phyloP scores from a whole-genome alignment of 2,888 invertebrate genomes.

The Amorpha juglandis region DNA sequence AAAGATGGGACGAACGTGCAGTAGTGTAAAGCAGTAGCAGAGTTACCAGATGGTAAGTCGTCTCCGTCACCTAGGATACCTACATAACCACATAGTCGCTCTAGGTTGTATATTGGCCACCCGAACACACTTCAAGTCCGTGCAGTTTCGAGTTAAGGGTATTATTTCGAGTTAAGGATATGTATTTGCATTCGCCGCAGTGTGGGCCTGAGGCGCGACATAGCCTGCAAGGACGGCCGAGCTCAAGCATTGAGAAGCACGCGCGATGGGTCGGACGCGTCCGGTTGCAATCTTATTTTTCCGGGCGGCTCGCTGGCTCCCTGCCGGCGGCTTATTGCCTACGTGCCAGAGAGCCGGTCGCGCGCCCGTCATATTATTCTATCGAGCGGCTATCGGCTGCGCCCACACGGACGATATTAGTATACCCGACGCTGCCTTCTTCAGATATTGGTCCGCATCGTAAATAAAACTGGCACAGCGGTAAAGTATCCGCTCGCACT shows the following conservation, averaged over 20 bases:
- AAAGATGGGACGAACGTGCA: too few relatives aligned
- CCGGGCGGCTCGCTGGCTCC: conserved; percentile 70
- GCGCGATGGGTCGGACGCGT: conserved; percentile 56
- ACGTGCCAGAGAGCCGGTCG: conserved; percentile 77
- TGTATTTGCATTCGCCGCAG: neutral
- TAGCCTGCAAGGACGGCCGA: conserved; percentile 4
- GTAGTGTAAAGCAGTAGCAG: too few relatives aligned
- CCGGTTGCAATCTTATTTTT: conserved; percentile 80
- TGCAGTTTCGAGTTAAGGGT: too few relatives aligned
- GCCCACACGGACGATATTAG: conserved; percentile 79
- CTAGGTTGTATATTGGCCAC: too few relatives aligned
- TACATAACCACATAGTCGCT: too few relatives aligned
- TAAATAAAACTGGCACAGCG: conserved; percentile 75
- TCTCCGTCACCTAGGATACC: too few relatives aligned
- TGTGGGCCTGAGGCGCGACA: neutral
- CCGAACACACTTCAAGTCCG: too few relatives aligned
- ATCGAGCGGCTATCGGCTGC: conserved; percentile 78
- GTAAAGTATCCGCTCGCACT: conserved; percentile 49
- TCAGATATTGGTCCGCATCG: conserved; percentile 76
- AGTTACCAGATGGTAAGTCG: too few relatives aligned
- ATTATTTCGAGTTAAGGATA: too few relatives aligned
- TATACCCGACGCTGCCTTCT: conserved; percentile 73
- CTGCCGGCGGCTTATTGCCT: conserved; percentile 82
- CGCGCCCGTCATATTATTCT: conserved; percentile 81
- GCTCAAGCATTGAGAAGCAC: conserved; percentile 55